Percentiles rank a stretch among this genome's conserved stretches.
phyloP scores from a whole-genome alignment of 2,888 invertebrate genomes.

The Ochropleura leucogaster region DNA sequence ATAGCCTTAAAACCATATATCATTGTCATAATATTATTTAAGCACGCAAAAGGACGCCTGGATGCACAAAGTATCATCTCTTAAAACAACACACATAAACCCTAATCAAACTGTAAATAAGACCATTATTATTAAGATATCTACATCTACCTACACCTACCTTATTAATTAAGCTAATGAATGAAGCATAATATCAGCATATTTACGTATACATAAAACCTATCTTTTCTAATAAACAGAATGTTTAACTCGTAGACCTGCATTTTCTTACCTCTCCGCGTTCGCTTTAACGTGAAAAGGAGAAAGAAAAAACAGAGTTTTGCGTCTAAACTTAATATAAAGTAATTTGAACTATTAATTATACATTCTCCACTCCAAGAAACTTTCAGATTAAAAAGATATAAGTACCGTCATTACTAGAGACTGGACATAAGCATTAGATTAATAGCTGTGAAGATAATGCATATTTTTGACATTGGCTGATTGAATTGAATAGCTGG shows the following conservation, averaged over 20 bases:
- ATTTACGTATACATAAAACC: not conserved
- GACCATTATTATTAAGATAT: constrained; percentile 45
- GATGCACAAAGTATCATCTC: constrained; percentile 53
- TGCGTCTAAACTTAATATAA: too few relatives aligned
- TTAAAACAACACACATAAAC: constrained; percentile 53
- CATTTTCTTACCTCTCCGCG: not conserved
- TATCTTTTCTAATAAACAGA: not conserved
- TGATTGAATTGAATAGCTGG: not conserved
- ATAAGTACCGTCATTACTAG: not conserved
- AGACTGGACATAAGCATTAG: not conserved
- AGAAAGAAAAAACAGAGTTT: not conserved
- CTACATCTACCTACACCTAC: not conserved
- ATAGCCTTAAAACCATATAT: constrained; percentile 38
- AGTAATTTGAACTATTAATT: too few relatives aligned
- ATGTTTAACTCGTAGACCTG: constrained; percentile 2
- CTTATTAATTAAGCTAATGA: constrained; percentile 6
- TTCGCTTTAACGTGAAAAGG: not conserved
- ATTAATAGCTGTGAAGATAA: not conserved
- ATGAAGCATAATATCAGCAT: not conserved
- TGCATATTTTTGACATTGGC: not conserved
- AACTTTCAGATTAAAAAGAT: not conserved
- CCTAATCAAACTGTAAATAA: constrained; percentile 54
- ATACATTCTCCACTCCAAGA: not conserved
- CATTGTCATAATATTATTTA: constrained; percentile 39
- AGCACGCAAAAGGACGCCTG: constrained; percentile 44